A percentile compares a stretch with the other conserved stretches of the same genome.
Conservation (phyloP, 2,113 vertebrate genomes). For the Tragulus kanchil region DNA sequence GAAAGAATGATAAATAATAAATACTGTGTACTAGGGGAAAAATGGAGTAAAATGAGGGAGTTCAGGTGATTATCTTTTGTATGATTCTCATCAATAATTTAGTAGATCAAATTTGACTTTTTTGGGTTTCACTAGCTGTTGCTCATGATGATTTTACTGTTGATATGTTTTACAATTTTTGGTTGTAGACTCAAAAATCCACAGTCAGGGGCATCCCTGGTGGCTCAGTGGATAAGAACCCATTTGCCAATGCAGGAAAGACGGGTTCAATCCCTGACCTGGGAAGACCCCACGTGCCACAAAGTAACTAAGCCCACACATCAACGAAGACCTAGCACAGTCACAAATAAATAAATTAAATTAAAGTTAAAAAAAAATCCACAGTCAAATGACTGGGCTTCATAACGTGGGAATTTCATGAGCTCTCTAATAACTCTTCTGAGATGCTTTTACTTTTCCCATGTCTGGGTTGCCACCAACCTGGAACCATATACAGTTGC, state of each 20-base stretch:
- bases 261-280: no score
- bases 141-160: not conserved
- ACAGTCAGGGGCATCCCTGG: no score
- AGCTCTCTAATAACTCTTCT: not conserved
- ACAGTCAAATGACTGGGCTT: not conserved
- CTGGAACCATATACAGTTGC: not conserved
- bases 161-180: not conserved
- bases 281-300: no score
- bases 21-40: not conserved
- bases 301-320: no score
- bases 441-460: not conserved
- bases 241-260: no score
- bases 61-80: no score
- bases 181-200: not conserved
- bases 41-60: not conserved
- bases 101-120: not conserved
- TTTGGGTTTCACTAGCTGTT: not conserved
- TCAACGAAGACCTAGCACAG: no score
- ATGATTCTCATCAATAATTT: not conserved
- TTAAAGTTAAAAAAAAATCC: no score
- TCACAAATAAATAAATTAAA: no score
- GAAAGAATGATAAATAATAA: not conserved
- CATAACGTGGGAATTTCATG: not conserved
- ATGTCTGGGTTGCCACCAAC: not conserved
- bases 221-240: no score